Evolutionary conservation across 2,888 invertebrate genomes (phyloP).

Genomic region (Cheilosia urbana): DNA sequence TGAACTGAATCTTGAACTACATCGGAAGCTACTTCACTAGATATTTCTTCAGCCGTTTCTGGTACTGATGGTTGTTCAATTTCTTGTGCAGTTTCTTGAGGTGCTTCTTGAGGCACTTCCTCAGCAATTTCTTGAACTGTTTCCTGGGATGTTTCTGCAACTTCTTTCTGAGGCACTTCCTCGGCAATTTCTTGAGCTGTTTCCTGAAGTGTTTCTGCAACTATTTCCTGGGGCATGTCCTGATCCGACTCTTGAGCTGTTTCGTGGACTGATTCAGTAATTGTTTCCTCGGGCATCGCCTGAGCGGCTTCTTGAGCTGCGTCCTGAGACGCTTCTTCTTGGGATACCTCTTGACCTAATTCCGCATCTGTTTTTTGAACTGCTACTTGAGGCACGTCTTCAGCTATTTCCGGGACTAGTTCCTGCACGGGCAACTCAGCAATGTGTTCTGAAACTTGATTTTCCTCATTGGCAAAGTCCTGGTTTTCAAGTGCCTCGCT

Average conservation of each 20-base stretch:
- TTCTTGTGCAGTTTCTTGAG: conserved; percentile 2
- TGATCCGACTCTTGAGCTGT: background rate
- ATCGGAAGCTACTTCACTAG: background rate
- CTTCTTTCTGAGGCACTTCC: background rate
- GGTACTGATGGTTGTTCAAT: background rate
- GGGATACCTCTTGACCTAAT: background rate
- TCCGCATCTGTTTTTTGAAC: background rate
- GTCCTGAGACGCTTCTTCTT: background rate
- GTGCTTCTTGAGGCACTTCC: background rate
- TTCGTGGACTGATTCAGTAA: background rate
- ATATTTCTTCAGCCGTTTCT: background rate
- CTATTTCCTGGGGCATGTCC: background rate
- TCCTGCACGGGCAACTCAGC: background rate
- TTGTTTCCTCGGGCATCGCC: background rate
- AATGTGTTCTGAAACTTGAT: conserved; percentile 8
- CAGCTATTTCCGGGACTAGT: background rate
- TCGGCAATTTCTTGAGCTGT: background rate
- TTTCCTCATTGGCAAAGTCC: conserved; percentile 11
- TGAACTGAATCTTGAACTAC: too few relatives aligned
- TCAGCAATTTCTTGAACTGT: background rate
- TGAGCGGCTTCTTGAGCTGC: background rate
- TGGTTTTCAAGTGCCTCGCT: background rate
- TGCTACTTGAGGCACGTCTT: background rate
- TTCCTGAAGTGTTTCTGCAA: background rate
- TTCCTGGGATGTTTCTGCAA: background rate